Evolutionary conservation across 2,888 invertebrate species (phyloP).

Genomic region (Lasius platythorax): DNA sequence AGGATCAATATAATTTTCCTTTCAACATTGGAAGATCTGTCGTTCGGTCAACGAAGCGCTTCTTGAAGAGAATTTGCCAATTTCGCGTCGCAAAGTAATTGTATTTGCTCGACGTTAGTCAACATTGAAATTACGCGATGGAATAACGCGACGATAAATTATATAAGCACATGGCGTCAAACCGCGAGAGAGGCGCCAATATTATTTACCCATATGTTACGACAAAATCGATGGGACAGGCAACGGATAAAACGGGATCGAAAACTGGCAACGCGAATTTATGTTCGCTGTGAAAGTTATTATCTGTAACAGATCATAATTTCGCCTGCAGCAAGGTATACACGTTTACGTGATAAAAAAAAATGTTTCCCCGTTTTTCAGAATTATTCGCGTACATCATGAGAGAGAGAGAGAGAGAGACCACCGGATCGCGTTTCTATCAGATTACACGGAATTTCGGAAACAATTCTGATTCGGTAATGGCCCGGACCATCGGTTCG

Average conservation of each 20-base stretch:
- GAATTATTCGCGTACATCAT: slow-evolving; percentile 52
- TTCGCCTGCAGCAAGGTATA: slow-evolving; percentile 39
- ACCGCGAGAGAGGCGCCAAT: slow-evolving; percentile 32
- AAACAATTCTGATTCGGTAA: slow-evolving; percentile 56
- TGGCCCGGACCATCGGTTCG: slow-evolving; percentile 35
- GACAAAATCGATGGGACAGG: slow-evolving; percentile 32
- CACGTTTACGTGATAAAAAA: slow-evolving; percentile 25
- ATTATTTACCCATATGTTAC: slow-evolving; percentile 48
- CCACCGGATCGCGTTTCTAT: slow-evolving; percentile 48
- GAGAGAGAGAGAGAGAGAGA: background rate
- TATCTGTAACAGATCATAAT: slow-evolving; percentile 55
- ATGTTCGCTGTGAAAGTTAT: slow-evolving; percentile 52
- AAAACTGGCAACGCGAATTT: slow-evolving; percentile 47
- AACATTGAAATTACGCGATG: slow-evolving; percentile 24
- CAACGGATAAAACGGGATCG: slow-evolving; percentile 47
- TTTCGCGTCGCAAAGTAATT: background rate
- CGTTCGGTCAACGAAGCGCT: background rate
- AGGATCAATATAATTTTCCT: background rate
- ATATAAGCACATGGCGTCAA: slow-evolving; percentile 7
- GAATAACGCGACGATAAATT: slow-evolving; percentile 34
- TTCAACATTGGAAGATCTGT: background rate
- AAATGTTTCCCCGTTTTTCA: slow-evolving; percentile 30
- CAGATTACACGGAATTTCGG: slow-evolving; percentile 55
- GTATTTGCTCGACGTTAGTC: background rate
- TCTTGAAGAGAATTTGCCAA: background rate